Base-by-base conservation (phyloP, 1,140 invertebrate species). In the Acromyrmex heyeri region DNA sequence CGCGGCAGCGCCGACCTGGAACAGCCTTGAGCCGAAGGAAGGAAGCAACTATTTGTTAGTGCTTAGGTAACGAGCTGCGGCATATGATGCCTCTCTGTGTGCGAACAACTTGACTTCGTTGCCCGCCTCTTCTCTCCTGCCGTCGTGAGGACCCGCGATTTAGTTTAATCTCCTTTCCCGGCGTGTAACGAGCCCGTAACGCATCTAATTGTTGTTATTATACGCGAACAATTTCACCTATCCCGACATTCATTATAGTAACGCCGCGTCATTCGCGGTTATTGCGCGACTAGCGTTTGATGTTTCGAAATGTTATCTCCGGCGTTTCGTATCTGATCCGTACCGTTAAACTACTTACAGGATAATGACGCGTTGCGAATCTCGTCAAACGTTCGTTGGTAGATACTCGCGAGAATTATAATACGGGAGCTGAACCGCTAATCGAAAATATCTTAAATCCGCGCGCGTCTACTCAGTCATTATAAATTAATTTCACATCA, bases 1-100 rank as follows among this genome's bases (percentile, higher is more conserved):
- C 44, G 50, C 64, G 78, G 38, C 79, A 70, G 69, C 77, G 77
- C 53, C 79, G 86, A 87, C 88, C 79, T 89, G 89, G 75, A 87
- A 87, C 89, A 89, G 88, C 86, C 86, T 87, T 85, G 86, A 73
- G 64, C 67, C 62, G 86, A 83, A 90, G 88, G 87, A 90, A 90
- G 88, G 77, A 89, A 89, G 62, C 78, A 85, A 64, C 79, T 75
- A 87, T 90, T 90, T 90, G 85, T 89, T 90, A 76, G 79, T 65
- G 86, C 86, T 90, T 90, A 89, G 86, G 85, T 89, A 90, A 90
- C 89, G 87, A 90, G 86, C 67, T 53, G 50, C 38, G 21, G 65
- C 65, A 44, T 34, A 10, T 48, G 72, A 75, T 44, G n/a, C 73
- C 55, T 34, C 14, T 65, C 21, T 24, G 53, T 88, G 67, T 21